Evolutionary conservation across 1,140 invertebrate species (phyloP).

Genomic region (Papilio aristodemus): DNA sequence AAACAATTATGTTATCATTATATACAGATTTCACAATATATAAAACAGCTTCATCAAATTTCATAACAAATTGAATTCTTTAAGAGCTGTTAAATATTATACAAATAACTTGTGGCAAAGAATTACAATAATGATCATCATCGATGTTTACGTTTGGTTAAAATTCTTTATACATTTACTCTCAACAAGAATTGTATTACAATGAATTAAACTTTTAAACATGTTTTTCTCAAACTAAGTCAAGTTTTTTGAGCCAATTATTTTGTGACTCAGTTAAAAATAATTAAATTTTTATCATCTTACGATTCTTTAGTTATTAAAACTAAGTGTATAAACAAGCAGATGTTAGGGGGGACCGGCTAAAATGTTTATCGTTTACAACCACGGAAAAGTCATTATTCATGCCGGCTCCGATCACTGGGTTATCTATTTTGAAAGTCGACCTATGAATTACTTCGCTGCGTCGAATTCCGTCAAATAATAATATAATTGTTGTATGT

Average conservation of each 20-base stretch:
- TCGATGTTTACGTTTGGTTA: slow-evolving; percentile 5
- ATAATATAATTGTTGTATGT: neutral
- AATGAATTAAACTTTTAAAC: neutral
- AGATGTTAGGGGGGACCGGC: too few species aligned
- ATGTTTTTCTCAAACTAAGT: neutral
- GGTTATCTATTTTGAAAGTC: too few species aligned
- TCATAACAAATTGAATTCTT: slow-evolving; percentile 8
- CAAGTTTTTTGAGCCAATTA: too few species aligned
- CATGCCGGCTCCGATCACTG: too few species aligned
- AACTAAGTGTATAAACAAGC: too few species aligned
- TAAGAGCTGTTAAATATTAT: slow-evolving; percentile 7
- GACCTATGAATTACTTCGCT: neutral
- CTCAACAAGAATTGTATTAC: neutral
- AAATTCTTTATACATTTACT: neutral
- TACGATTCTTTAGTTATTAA: neutral
- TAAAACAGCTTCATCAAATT: neutral
- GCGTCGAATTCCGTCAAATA: neutral
- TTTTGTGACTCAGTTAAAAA: too few species aligned
- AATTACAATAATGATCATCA: neutral
- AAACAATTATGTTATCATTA: too few species aligned
- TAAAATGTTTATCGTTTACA: too few species aligned
- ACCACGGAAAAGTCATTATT: too few species aligned
- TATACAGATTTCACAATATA: neutral
- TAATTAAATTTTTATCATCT: neutral
- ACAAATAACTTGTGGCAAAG: neutral